phyloP scores from a whole-genome alignment of 2,888 invertebrate species.

The Hydraecia micacea region DNA sequence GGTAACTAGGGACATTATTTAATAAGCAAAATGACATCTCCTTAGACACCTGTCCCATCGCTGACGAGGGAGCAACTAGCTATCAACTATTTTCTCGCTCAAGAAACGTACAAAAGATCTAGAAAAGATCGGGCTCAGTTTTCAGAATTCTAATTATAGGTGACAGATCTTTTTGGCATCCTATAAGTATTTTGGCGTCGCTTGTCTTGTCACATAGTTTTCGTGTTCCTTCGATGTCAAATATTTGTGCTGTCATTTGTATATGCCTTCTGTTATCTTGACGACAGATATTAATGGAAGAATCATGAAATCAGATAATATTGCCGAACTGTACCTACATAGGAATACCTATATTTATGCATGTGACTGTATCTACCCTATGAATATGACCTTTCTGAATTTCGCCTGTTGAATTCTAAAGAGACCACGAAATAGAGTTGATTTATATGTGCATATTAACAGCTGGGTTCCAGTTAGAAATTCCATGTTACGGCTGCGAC shows the following conservation, averaged over 20 bases:
- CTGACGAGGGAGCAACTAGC: too few relatives aligned
- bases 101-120: too few relatives aligned
- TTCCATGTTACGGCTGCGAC: conserved; percentile 2
- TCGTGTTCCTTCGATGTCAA: not conserved
- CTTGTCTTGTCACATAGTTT: not conserved
- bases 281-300: not conserved
- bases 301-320: conserved; percentile 6
- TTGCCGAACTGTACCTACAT: not conserved
- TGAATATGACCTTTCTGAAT: conserved; percentile 7
- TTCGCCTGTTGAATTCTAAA: conserved; percentile 12
- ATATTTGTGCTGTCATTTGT: not conserved
- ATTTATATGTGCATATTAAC: conserved; percentile 50
- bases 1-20: not conserved
- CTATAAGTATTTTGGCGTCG: not conserved
- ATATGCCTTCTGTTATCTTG: not conserved
- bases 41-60: too few relatives aligned
- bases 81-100: too few relatives aligned
- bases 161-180: not conserved
- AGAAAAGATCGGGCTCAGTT: too few relatives aligned
- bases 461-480: conserved; percentile 1
- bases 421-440: conserved; percentile 2
- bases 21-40: not conserved
- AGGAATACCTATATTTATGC: not conserved
- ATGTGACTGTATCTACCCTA: not conserved
- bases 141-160: too few relatives aligned